phyloP scores from a whole-genome alignment of 2,113 vertebrate genomes.

The Urocolius indicus region DNA sequence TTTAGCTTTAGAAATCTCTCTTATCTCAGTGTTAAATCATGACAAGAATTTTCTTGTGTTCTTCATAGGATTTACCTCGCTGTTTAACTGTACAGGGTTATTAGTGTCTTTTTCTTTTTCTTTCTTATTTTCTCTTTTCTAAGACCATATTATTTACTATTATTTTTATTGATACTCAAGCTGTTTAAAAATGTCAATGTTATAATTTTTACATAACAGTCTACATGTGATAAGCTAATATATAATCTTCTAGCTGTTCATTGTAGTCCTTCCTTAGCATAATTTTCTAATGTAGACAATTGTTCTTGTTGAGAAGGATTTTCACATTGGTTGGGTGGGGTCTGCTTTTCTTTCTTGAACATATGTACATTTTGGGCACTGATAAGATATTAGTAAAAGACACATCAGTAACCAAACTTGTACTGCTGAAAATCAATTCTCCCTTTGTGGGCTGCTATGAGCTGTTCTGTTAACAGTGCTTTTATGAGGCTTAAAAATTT shows the following conservation, averaged over 20 bases:
- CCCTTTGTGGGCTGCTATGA: neutral
- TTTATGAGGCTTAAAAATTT: neutral
- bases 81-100: neutral
- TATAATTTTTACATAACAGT: accelerated
- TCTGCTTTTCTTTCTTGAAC: neutral
- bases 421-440: neutral
- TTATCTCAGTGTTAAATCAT: neutral
- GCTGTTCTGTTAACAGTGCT: neutral
- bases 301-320: neutral
- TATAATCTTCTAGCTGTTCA: neutral
- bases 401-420: neutral
- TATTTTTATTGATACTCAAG: neutral
- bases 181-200: neutral
- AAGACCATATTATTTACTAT: neutral
- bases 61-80: neutral
- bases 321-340: too few species aligned
- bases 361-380: neutral
- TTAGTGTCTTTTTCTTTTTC: neutral
- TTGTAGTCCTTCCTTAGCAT: neutral
- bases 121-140: neutral
- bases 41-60: neutral
- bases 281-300: neutral
- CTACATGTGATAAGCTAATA: neutral
- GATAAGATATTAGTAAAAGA: neutral
- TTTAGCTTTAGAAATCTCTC: neutral